Base-by-base conservation (phyloP, 1,140 invertebrate species). In the Asbolus verrucosus region DNA sequence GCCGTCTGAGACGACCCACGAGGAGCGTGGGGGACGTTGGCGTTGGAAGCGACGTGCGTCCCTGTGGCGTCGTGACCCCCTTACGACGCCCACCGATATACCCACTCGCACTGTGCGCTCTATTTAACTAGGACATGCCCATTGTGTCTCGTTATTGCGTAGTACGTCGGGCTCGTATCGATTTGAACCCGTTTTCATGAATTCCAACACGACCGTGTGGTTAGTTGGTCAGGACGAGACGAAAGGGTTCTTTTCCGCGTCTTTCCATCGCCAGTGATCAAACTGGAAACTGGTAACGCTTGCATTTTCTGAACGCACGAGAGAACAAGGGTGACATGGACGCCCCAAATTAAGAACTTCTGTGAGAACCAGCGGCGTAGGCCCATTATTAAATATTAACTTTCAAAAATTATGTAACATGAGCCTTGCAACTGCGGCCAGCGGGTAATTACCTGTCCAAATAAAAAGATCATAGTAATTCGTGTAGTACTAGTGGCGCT, bases 51-150 rank as follows among this genome's bases (percentile, higher is more conserved):
- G 33, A 43, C 21, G 24, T 43, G 61, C 65, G 65, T 65, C 21
- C 65, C 41, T 19, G 61, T 68, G 70, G 70, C 70, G 70, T 71
- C 70, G 59, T 72, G 70, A 72, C 70, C 70, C 46, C 46, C 18
- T 72, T 68, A 67, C 33, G 38, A 71, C 70, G 65, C 70, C 70
- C 65, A 66, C 67, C 41, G 67, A 69, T 69, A 69, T 27, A 69
- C 67, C 54, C 36, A 60, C 67, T 66, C 43, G 36, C 67, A 46
- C 69, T 62, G 59, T 62, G 59, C 36, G 59, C 59, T 62, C 59
- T 41, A 63, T 63, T 63, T 63, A 63, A 63, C 61, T 63, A 63
- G 61, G 61, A 63, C 61, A 63, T 63, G 61, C 61, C 61, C 61
- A 63, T 63, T 63, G 61, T 63, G 61, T 41, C 61, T 63, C 61